Base-by-base conservation (phyloP, 1,140 invertebrate species). In the Zaprionus africanus region DNA sequence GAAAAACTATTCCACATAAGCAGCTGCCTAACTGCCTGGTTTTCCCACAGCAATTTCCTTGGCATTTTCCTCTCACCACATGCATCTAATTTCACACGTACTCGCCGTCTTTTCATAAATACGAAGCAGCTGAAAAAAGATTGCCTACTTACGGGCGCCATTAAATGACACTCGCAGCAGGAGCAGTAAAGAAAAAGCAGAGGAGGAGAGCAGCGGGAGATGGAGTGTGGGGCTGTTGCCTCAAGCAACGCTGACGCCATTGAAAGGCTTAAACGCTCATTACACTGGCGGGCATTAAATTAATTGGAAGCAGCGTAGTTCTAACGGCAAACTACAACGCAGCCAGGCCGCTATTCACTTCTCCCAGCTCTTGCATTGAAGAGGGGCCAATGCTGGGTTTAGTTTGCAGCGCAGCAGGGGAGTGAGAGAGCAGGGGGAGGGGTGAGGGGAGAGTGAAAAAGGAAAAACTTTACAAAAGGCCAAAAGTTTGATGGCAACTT, bases 401-500 rank as follows among this genome's bases (percentile, higher is more conserved):
- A 41, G 38, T n/a, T 41, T 41, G 38, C 38, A n/a, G 43, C n/a
- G 26, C 11, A 49, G 43, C 43, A 2, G 11, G 46, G 5, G n/a
- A 38, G 53, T 1, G 62, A n/a, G n/a, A n/a, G n/a, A n/a, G n/a
- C n/a, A n/a, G 26, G 26, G 26, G 28, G 7, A 3, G 6, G 7
- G 7, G 28, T n/a, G n/a, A n/a, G 28, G 54, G 38, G 0, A 4
- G 11, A n/a, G 22, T 49, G 49, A 56, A 62, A 73, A 58, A 73
- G 70, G 57, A 72, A 90, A 88, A 88, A 88, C 85, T 88, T 88
- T 90, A 88, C 85, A 88, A 88, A 87, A 88, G 85, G 84, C 84
- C 85, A 88, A 88, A 78, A 88, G 87, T 88, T 87, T 88, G 84
- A 88, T 84, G 85, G 84, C 81, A 88, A 88, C 84, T 88, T 88